These are phyloP conservation scores for Mechanitis messenoides DNA, from an alignment of 2,888 invertebrate species.

Conservation along the genomic window DNA sequence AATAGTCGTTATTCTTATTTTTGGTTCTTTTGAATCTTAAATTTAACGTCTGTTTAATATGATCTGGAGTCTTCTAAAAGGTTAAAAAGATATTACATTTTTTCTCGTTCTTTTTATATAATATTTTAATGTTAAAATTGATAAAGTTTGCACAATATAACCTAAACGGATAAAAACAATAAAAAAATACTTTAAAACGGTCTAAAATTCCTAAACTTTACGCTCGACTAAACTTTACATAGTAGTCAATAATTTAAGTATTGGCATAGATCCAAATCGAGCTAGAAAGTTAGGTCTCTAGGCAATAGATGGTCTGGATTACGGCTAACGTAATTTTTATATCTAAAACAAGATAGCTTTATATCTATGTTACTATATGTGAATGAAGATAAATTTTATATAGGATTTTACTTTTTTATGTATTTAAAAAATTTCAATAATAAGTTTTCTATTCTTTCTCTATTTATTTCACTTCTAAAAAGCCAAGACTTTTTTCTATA, in stretches of 20 bases:
- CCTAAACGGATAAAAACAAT: no score
- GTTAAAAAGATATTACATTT: no score
- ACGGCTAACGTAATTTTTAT: slow-evolving; percentile 12
- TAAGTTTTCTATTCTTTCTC: background rate
- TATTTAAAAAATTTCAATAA: no score
- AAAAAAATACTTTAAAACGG: background rate
- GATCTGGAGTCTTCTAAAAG: background rate
- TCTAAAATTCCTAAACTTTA: background rate
- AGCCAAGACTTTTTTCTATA: slow-evolving; percentile 6
- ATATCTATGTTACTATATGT: no score
- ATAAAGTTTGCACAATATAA: no score
- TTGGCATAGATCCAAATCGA: slow-evolving; percentile 21
- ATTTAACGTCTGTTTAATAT: background rate
- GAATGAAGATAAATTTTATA: no score
- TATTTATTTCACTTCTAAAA: background rate
- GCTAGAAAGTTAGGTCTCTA: slow-evolving; percentile 14
- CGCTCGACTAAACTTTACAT: slow-evolving; percentile 11
- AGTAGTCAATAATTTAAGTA: slow-evolving; percentile 20
- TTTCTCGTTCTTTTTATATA: no score
- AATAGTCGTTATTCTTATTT: background rate
- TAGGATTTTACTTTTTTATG: no score
- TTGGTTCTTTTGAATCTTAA: slow-evolving; percentile 1
- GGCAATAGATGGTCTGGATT: slow-evolving; percentile 11
- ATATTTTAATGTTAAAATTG: no score
- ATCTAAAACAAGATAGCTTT: background rate